Base-by-base conservation (phyloP, 2,888 invertebrate genomes). In the Rhabditoides inermis region DNA sequence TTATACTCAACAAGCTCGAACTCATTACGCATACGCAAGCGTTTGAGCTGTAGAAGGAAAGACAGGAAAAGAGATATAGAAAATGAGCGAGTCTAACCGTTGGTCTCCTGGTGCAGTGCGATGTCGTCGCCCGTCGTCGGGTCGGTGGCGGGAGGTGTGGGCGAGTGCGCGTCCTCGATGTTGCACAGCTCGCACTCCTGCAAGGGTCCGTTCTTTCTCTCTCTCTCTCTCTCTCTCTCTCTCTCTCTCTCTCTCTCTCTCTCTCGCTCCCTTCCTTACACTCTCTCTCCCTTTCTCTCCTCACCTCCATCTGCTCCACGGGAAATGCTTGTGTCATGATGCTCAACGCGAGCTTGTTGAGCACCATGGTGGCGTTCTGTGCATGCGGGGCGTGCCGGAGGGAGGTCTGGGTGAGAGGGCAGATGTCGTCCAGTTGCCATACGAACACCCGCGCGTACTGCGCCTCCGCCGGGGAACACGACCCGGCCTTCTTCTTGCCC, bases 101-200 rank as follows among this genome's bases (percentile, higher is more conserved):
- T n/a, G n/a, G n/a, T n/a, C n/a, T n/a, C n/a, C n/a, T n/a, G n/a
- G n/a, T n/a, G n/a, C n/a, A n/a, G n/a, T n/a, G n/a, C n/a, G n/a
- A n/a, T n/a, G n/a, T n/a, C n/a, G n/a, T n/a, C n/a, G n/a, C n/a
- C n/a, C n/a, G n/a, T n/a, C n/a, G n/a, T n/a, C n/a, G n/a, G n/a
- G n/a, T n/a, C n/a, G n/a, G n/a, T n/a, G n/a, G n/a, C n/a, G n/a
- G n/a, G n/a, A n/a, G n/a, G n/a, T n/a, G n/a, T n/a, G n/a, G n/a
- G n/a, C n/a, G n/a, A n/a, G n/a, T n/a, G n/a, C n/a, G 94, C 91
- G 74, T 95, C 95, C 76, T 95, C 95, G 80, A 95, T 92, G 82
- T 95, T 94, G 68, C 92, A 91, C 83, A 95, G 94, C 83, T 94
- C 94, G 79, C 92, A 94, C 73, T 94, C 92, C 88, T 89, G 78